Evolutionary conservation across 23 tunicate species (phyloP).

Genomic region (Halocynthia aurantium): DNA sequence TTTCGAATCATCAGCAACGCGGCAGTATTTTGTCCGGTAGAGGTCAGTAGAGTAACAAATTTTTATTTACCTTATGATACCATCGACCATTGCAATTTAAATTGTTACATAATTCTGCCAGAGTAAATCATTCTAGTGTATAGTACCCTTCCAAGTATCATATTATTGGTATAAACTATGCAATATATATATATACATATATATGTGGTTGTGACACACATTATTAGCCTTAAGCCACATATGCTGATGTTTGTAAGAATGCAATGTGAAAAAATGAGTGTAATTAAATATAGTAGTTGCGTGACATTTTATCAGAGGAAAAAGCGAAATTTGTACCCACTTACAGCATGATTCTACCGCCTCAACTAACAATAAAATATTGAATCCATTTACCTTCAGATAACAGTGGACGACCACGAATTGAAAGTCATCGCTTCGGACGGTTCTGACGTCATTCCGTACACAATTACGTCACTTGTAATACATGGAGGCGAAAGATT

Average conservation of each 20-base stretch:
- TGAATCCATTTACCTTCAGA: conserved; percentile 16
- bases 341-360: not conserved
- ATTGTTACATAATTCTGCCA: too few species aligned
- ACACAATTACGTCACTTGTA: conserved; percentile 50
- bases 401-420: conserved; percentile 47
- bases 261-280: too few species aligned
- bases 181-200: too few species aligned
- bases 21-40: conserved; percentile 72
- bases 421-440: conserved; percentile 69
- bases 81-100: too few species aligned
- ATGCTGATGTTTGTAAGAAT: too few species aligned
- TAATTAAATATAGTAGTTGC: too few species aligned
- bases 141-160: too few species aligned
- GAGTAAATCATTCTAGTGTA: too few species aligned
- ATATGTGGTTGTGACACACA: too few species aligned
- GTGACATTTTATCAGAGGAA: too few species aligned
- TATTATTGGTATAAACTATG: too few species aligned
- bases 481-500: conserved; percentile 80
- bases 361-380: not conserved
- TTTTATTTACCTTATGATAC: not conserved
- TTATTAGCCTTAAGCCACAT: too few species aligned
- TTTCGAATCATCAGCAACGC: conserved; percentile 88
- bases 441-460: conserved; percentile 66
- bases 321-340: not conserved
- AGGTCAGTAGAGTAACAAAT: conserved; percentile 38